phyloP scores from a whole-genome alignment of 2,113 vertebrate genomes.

The Bettongia penicillata region DNA sequence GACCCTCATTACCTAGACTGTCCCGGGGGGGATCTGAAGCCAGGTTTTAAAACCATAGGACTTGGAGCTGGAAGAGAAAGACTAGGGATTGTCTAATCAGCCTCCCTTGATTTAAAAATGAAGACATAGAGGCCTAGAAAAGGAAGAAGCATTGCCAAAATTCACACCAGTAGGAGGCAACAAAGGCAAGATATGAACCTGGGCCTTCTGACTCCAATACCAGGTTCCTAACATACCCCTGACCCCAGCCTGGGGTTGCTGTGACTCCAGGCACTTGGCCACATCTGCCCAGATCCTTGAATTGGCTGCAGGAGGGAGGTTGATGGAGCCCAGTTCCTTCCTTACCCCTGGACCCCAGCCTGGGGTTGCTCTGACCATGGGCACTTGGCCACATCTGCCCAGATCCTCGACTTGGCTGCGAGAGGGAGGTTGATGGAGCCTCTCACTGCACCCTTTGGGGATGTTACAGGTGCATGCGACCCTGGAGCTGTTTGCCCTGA shows the following conservation, averaged over 20 bases:
- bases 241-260: too few relatives aligned
- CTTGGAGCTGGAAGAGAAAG: neutral
- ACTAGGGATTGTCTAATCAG: neutral
- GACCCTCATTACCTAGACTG: neutral
- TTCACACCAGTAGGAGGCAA: too few relatives aligned
- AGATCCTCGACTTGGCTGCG: neutral
- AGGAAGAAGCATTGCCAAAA: too few relatives aligned
- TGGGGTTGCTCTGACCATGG: neutral
- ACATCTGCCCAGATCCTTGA: neutral
- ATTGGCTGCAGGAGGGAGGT: neutral
- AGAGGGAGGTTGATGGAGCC: neutral
- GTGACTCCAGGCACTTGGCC: neutral
- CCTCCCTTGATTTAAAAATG: neutral
- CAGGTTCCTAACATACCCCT: neutral
- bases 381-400: neutral
- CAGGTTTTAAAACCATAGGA: neutral
- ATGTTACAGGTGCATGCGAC: conserved; percentile 92
- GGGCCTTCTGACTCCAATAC: neutral
- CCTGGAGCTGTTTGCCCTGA: conserved; percentile 93
- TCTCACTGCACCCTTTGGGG: neutral
- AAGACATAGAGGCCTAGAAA: neutral
- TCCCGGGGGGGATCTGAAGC: neutral
- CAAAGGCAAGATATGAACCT: neutral
- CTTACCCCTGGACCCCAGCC: neutral
- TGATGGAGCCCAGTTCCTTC: too few relatives aligned